Conservation (phyloP, 2,888 invertebrate species). For the Callyntrura sp. region DNA sequence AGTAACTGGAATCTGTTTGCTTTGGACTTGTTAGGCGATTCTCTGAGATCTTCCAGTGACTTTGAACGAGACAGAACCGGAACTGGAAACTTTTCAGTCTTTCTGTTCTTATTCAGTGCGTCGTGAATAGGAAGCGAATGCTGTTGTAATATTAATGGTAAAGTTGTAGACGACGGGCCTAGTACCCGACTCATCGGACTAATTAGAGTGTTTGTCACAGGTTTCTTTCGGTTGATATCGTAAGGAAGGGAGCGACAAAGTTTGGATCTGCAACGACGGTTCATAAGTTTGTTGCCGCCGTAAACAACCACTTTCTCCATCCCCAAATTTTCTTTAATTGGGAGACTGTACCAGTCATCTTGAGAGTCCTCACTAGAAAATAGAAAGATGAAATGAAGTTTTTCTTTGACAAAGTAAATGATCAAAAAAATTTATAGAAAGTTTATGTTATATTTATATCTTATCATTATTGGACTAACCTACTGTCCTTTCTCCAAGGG, state of each 20-base stretch:
- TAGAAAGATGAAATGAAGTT: neutral
- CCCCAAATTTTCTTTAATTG: slow-evolving; percentile 72
- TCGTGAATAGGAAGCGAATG: slow-evolving; percentile 71
- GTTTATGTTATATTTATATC: neutral
- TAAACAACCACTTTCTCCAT: slow-evolving; percentile 71
- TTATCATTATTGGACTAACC: neutral
- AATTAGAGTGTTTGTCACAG: slow-evolving; percentile 68
- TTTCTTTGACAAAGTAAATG: neutral
- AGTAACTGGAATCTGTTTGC: slow-evolving; percentile 74
- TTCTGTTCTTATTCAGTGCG: slow-evolving; percentile 79
- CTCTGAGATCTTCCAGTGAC: slow-evolving; percentile 84
- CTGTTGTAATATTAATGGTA: slow-evolving; percentile 70
- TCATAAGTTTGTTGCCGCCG: slow-evolving; percentile 69
- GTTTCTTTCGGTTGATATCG: slow-evolving; percentile 78
- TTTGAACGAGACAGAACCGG: slow-evolving; percentile 81
- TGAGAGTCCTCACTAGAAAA: slow-evolving; percentile 66
- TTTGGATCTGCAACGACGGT: slow-evolving; percentile 73
- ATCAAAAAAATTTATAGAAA: neutral
- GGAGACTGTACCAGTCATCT: slow-evolving; percentile 72
- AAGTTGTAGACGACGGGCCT: slow-evolving; percentile 57
- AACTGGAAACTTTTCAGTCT: slow-evolving; percentile 83
- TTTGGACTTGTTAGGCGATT: slow-evolving; percentile 81
- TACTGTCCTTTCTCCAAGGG: slow-evolving; percentile 74
- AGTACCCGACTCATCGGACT: slow-evolving; percentile 75
- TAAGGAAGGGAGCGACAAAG: slow-evolving; percentile 80